Evolutionary conservation across 2,797 vertebrate species (phyloP).

Genomic region (Chiroxiphia lanceolata): DNA sequence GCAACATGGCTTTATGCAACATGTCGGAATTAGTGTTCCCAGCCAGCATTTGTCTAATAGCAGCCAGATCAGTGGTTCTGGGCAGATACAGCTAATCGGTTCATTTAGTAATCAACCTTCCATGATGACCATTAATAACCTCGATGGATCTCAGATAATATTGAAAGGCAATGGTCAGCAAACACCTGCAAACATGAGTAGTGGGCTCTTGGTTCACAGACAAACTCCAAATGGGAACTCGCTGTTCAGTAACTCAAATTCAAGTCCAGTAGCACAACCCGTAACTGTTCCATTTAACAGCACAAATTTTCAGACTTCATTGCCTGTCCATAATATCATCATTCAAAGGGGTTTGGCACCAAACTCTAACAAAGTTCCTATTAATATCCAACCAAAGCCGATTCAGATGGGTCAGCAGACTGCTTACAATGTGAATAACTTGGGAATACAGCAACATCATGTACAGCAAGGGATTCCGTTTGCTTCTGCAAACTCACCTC

Average conservation of each 20-base stretch:
- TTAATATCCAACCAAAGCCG: slow-evolving; percentile 96
- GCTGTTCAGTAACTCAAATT: slow-evolving; percentile 82
- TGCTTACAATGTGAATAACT: slow-evolving; percentile 87
- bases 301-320: slow-evolving; percentile 83
- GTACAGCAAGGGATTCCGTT: slow-evolving; percentile 84
- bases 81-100: slow-evolving; percentile 94
- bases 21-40: slow-evolving; percentile 85
- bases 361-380: slow-evolving; percentile 86
- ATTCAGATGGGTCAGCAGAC: slow-evolving; percentile 88
- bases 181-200: slow-evolving; percentile 76
- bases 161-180: slow-evolving; percentile 86
- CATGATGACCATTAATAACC: slow-evolving; percentile 94
- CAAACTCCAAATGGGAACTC: slow-evolving; percentile 83
- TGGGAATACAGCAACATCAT: slow-evolving; percentile 86
- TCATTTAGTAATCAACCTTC: slow-evolving; percentile 89
- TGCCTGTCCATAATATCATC: slow-evolving; percentile 97
- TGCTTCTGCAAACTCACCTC: slow-evolving; percentile 84
- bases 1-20: slow-evolving; percentile 92
- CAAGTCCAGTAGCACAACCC: slow-evolving; percentile 86
- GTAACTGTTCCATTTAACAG: slow-evolving; percentile 94
- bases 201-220: slow-evolving; percentile 77
- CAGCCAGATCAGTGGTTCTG: slow-evolving; percentile 82
- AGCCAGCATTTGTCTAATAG: slow-evolving; percentile 89
- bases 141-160: slow-evolving; percentile 95
- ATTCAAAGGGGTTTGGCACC: slow-evolving; percentile 94